These are phyloP conservation scores for Microtus richardsoni DNA, from an alignment of 2,113 vertebrate species.

Conservation along the genomic window DNA sequence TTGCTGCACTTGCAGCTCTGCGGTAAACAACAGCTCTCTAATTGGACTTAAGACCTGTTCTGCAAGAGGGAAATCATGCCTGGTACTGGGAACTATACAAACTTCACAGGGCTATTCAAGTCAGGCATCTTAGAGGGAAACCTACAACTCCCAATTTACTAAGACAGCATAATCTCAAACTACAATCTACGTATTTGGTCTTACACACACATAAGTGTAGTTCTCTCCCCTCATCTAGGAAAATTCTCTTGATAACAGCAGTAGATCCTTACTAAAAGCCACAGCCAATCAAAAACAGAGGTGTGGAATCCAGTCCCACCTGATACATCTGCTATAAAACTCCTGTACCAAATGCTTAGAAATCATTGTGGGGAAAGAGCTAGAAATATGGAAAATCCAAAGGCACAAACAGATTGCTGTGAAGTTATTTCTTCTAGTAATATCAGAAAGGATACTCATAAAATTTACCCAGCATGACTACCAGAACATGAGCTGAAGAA, in stretches of 20 bases:
- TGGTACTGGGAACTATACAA: background rate
- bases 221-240: background rate
- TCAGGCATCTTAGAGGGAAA: background rate
- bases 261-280: background rate
- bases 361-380: background rate
- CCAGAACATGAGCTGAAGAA: background rate
- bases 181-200: background rate
- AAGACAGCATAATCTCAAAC: background rate
- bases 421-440: background rate
- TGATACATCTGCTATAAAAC: background rate
- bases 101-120: background rate
- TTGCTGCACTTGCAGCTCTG: background rate
- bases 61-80: background rate
- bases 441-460: background rate
- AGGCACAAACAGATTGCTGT: background rate
- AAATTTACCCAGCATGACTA: background rate
- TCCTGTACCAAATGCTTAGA: background rate
- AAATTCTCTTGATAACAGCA: background rate
- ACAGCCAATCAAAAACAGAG: background rate
- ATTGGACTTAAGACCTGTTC: background rate
- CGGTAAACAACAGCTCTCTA: background rate
- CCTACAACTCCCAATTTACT: background rate
- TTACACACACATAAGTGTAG: background rate
- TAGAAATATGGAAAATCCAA: background rate
- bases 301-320: background rate